Evolutionary conservation across 2,113 vertebrate genomes (phyloP).

Genomic region (Lepus timidus): DNA sequence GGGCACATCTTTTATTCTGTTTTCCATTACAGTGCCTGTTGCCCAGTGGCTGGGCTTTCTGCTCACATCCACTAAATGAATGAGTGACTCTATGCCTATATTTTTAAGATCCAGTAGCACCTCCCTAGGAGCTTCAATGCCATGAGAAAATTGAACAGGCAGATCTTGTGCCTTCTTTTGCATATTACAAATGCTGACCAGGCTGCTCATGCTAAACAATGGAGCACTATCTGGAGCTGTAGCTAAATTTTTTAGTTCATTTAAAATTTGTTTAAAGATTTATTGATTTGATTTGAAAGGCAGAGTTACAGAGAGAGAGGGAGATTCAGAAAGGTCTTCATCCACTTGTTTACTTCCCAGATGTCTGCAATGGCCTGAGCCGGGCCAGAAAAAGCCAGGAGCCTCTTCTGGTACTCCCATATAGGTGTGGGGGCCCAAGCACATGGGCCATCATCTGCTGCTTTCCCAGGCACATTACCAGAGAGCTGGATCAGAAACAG

Average conservation of each 20-base stretch:
- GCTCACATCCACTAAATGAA: neutral
- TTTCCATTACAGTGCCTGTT: neutral
- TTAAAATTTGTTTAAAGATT: neutral
- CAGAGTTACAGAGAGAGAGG: too few species aligned
- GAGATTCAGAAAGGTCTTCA: too few species aligned
- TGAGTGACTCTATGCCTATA: neutral
- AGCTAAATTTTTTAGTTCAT: neutral
- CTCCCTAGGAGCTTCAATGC: neutral
- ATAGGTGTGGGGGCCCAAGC: too few species aligned
- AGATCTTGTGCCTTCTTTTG: neutral
- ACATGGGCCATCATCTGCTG: too few species aligned
- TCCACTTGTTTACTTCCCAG: too few species aligned
- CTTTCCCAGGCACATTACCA: too few species aligned
- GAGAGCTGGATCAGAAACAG: too few species aligned
- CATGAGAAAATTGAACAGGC: neutral
- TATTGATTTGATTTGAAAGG: too few species aligned
- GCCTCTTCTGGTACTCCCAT: too few species aligned
- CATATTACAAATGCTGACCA: neutral
- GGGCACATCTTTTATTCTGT: neutral
- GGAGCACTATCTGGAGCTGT: neutral
- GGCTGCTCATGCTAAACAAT: neutral
- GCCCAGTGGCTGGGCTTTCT: neutral
- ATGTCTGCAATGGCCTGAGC: too few species aligned
- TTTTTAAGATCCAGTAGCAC: neutral
- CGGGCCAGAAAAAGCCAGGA: too few species aligned